A percentile compares a stretch with the other conserved stretches of the same genome.
Conservation (phyloP, 2,797 vertebrate species). For the Phylloscopus collybita region DNA sequence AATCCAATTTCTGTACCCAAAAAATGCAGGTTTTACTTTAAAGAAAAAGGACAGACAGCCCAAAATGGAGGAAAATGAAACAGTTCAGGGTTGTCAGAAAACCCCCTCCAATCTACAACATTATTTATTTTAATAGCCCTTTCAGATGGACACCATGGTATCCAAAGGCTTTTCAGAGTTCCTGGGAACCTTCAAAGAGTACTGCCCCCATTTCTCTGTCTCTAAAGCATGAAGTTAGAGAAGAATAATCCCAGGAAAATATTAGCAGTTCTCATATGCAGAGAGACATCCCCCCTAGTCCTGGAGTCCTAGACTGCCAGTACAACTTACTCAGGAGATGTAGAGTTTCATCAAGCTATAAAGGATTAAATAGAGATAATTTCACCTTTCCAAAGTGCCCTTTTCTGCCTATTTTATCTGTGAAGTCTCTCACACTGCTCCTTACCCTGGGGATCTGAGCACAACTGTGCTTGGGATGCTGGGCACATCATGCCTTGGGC, state of each 20-base stretch:
- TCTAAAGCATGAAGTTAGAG: background rate
- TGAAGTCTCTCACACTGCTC: background rate
- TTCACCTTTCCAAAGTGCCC: background rate
- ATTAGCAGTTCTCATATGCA: background rate
- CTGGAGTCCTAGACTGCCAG: background rate
- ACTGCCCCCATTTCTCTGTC: background rate
- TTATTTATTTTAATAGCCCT: background rate
- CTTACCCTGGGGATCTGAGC: background rate
- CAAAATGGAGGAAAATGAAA: background rate
- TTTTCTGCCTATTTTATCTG: background rate
- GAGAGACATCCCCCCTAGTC: background rate
- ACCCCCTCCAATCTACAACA: rapidly evolving
- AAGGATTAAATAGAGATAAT: background rate
- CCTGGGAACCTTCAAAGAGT: background rate
- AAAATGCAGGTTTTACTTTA: background rate
- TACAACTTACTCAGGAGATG: background rate
- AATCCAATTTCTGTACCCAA: background rate
- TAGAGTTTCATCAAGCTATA: background rate
- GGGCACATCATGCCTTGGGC: background rate
- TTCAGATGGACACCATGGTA: background rate
- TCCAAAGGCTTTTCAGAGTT: background rate
- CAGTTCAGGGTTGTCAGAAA: background rate
- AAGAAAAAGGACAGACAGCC: background rate
- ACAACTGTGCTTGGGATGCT: rapidly evolving
- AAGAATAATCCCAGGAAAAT: background rate